Evolutionary conservation across 2,797 vertebrate species (phyloP).

Genomic region (Mus minutoides): DNA sequence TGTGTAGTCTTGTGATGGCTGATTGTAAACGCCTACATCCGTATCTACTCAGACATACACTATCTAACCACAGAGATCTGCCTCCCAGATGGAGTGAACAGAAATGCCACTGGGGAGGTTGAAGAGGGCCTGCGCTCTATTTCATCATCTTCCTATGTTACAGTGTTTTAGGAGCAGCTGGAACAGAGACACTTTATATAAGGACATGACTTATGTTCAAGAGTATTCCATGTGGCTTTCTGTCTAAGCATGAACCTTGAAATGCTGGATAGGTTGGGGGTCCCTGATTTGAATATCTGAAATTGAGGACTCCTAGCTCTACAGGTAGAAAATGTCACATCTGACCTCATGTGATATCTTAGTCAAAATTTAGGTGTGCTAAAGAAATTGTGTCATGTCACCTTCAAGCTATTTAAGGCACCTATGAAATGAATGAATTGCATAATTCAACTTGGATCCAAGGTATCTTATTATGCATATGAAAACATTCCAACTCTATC

Average conservation of each 20-base stretch:
- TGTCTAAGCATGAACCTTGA: neutral
- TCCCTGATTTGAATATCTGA: neutral
- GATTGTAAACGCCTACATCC: neutral
- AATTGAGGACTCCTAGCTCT: neutral
- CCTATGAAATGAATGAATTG: neutral
- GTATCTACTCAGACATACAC: neutral
- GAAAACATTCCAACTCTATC: neutral
- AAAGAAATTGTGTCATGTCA: neutral
- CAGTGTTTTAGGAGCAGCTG: neutral
- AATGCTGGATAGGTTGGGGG: neutral
- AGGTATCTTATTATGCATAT: neutral
- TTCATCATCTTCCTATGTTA: neutral
- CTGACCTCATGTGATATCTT: neutral
- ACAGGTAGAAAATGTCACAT: neutral
- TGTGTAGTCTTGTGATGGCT: neutral
- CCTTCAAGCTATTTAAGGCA: neutral
- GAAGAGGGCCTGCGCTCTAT: neutral
- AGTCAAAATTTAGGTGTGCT: neutral
- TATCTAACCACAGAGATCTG: neutral
- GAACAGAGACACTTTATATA: neutral
- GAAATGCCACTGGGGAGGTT: neutral
- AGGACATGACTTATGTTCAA: neutral
- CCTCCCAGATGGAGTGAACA: neutral
- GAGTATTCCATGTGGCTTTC: conserved; percentile 22
- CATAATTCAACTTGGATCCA: neutral